Evolutionary conservation across 37 sponge, comb jelly and placozoan species (phyloP).

Genomic region (Lycopodina hypogea): DNA sequence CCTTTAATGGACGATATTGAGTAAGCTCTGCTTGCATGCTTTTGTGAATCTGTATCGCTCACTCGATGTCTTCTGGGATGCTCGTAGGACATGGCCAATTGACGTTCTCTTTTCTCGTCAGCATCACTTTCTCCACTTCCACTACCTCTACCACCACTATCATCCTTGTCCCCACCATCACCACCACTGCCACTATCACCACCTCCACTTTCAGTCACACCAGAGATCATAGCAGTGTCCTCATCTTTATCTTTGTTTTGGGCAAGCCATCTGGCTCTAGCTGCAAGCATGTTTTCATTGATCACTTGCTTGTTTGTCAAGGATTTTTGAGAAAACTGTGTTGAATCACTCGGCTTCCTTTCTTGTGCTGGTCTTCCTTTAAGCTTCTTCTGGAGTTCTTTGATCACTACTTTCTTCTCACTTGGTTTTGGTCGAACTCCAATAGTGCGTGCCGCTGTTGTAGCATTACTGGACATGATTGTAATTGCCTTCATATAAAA

Average conservation of each 20-base stretch:
- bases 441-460: neutral
- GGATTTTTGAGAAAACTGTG: neutral
- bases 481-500: neutral
- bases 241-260: constrained; percentile 1
- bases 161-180: no score
- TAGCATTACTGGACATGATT: neutral
- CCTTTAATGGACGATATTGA: no score
- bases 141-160: no score
- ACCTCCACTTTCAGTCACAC: no score
- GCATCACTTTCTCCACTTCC: no score
- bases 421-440: neutral
- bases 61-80: no score
- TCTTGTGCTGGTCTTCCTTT: neutral
- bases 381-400: constrained; percentile 9
- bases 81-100: no score
- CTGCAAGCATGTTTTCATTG: constrained; percentile 9
- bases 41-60: no score
- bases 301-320: constrained; percentile 7
- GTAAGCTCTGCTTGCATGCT: no score
- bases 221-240: neutral
- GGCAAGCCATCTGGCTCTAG: neutral
- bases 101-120: no score
- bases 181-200: no score
- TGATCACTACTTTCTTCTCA: constrained; percentile 2
- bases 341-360: neutral